Evolutionary conservation across 2,888 invertebrate genomes (phyloP).

Genomic region (Xanthia togata): DNA sequence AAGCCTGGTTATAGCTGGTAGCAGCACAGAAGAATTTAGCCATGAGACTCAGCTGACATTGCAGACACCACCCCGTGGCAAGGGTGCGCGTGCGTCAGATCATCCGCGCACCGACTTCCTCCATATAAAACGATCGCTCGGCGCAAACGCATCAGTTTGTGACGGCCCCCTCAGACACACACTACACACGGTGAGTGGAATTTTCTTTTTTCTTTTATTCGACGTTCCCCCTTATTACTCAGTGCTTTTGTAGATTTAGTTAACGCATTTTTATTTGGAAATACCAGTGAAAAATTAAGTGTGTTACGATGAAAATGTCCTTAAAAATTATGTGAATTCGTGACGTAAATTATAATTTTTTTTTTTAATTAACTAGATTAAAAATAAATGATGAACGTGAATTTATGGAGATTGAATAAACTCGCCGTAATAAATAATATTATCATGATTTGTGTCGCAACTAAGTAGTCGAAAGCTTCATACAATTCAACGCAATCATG

Average conservation of each 20-base stretch:
- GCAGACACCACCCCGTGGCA: constrained; percentile 64
- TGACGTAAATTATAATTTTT: constrained; percentile 4
- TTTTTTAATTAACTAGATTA: not conserved
- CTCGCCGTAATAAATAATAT: constrained; percentile 15
- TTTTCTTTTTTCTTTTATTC: constrained; percentile 33
- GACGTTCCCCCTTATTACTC: constrained; percentile 29
- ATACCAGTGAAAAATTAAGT: constrained; percentile 24
- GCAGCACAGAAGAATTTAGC: constrained; percentile 5
- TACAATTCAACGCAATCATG: constrained; percentile 22
- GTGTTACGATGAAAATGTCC: not conserved
- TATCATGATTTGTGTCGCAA: constrained; percentile 47
- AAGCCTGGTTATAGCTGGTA: not conserved
- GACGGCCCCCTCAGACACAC: constrained; percentile 78
- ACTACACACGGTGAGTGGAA: constrained; percentile 80
- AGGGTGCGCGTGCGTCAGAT: constrained; percentile 77
- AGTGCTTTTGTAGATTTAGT: constrained; percentile 24
- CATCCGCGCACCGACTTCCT: constrained; percentile 75
- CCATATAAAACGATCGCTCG: constrained; percentile 83
- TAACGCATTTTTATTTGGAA: not conserved
- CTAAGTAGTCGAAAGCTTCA: constrained; percentile 23
- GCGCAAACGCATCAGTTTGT: constrained; percentile 86
- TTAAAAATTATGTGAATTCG: constrained; percentile 13
- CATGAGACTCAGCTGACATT: constrained; percentile 41
- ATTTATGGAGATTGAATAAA: constrained; percentile 20
- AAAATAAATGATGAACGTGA: constrained; percentile 7